Evolutionary conservation across 2,113 vertebrate species (phyloP).

Genomic region (Mola mola): DNA sequence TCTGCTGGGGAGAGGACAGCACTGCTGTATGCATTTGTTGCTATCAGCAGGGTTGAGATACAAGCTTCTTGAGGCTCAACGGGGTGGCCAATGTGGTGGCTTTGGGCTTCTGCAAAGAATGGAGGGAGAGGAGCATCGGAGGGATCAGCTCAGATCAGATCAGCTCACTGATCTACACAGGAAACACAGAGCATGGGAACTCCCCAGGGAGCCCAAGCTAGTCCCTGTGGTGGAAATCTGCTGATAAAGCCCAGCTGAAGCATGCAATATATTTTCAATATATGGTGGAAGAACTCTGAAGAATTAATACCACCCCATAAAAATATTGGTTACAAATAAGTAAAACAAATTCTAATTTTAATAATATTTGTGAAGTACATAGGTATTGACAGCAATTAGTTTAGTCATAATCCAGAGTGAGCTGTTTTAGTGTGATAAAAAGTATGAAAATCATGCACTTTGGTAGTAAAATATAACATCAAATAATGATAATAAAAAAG

Average conservation of each 20-base stretch:
- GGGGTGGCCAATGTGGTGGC: constrained; percentile 55
- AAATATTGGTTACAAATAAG: too few relatives aligned
- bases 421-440: too few relatives aligned
- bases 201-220: constrained; percentile 47
- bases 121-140: constrained; percentile 56
- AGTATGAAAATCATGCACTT: too few relatives aligned
- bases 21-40: constrained; percentile 23
- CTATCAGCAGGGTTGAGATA: constrained; percentile 56
- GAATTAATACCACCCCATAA: too few relatives aligned
- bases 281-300: too few relatives aligned
- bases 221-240: constrained; percentile 39
- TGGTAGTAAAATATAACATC: too few relatives aligned
- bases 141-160: constrained; percentile 67
- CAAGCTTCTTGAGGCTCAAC: constrained; percentile 45
- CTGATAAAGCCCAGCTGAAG: constrained; percentile 30
- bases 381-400: too few relatives aligned
- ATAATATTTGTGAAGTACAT: too few relatives aligned
- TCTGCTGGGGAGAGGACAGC: constrained; percentile 16
- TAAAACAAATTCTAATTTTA: too few relatives aligned
- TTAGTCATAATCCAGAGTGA: too few relatives aligned
- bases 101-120: constrained; percentile 57
- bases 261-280: background rate
- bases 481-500: too few relatives aligned
- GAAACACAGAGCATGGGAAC: constrained; percentile 73
- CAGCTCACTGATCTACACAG: constrained; percentile 70